Percentiles rank a stretch among this genome's conserved stretches.
These are phyloP conservation scores for Antigone vipio DNA, from an alignment of 2,113 vertebrate species.

Conservation along the genomic window DNA sequence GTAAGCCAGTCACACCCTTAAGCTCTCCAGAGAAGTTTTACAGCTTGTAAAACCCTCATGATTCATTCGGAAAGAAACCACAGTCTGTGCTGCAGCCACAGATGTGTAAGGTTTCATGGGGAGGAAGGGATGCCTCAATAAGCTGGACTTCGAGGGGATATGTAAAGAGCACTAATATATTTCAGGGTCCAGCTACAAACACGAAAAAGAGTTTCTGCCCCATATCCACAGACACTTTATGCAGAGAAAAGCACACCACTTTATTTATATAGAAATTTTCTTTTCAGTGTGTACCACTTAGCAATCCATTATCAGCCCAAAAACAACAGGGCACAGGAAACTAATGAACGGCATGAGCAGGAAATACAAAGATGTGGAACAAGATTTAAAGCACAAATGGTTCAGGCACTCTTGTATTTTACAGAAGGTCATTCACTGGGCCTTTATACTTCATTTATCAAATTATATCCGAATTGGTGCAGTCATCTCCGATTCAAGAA, in stretches of 20 bases:
- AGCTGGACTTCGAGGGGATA: neutral
- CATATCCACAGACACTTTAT: neutral
- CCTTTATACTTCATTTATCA: conserved; percentile 45
- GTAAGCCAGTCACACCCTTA: conserved; percentile 30
- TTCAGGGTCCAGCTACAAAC: neutral
- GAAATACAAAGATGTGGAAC: neutral
- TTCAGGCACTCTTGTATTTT: neutral
- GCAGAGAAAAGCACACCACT: neutral
- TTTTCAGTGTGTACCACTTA: neutral
- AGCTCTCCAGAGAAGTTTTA: conserved; percentile 31
- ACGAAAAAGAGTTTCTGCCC: neutral
- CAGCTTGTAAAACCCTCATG: conserved; percentile 17
- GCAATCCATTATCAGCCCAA: neutral
- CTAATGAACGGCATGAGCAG: neutral
- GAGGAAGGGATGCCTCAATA: neutral
- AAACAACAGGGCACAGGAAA: conserved; percentile 21
- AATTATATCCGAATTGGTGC: conserved; percentile 34
- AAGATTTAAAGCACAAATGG: conserved; percentile 12
- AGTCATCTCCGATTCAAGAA: conserved; percentile 6
- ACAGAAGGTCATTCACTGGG: neutral
- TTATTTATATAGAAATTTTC: neutral
- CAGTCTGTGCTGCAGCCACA: neutral
- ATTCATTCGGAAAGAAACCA: conserved; percentile 31
- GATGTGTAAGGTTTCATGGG: neutral
- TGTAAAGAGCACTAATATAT: neutral